Conservation (phyloP, 2,888 invertebrate species). For the Ophraella communa region DNA sequence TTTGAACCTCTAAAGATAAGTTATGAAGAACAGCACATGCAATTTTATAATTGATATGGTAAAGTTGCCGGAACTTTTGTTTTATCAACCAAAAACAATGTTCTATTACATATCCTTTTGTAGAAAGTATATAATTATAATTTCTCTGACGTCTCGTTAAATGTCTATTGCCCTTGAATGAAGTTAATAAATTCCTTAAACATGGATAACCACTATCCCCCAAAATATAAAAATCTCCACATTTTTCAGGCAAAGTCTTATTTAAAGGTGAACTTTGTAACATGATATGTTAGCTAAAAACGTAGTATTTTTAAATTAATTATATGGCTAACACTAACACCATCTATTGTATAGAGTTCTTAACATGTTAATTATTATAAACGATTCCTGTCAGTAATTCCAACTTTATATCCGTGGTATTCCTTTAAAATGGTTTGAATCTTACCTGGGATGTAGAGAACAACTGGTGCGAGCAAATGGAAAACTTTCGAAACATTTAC, state of each 20-base stretch:
- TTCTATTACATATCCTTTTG: conserved; percentile 21
- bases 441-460: too few relatives aligned
- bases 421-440: too few relatives aligned
- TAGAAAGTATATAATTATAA: background rate
- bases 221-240: conserved; percentile 33
- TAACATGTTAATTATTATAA: too few relatives aligned
- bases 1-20: conserved; percentile 20
- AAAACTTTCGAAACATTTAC: too few relatives aligned
- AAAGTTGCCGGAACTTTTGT: conserved; percentile 27
- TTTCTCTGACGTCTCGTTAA: conserved; percentile 11
- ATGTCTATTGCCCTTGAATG: conserved; percentile 35
- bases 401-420: too few relatives aligned
- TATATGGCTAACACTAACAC: too few relatives aligned
- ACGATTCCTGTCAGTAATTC: too few relatives aligned
- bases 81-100: conserved; percentile 28
- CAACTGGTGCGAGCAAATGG: too few relatives aligned
- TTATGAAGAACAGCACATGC: conserved; percentile 26
- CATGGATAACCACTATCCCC: conserved; percentile 41
- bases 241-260: conserved; percentile 30
- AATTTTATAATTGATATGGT: conserved; percentile 27
- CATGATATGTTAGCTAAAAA: too few relatives aligned
- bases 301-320: too few relatives aligned
- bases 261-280: conserved; percentile 6
- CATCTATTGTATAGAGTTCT: too few relatives aligned
- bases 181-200: conserved; percentile 31